phyloP scores from a whole-genome alignment of 2,888 invertebrate genomes.

The Epirrhoe alternata region DNA sequence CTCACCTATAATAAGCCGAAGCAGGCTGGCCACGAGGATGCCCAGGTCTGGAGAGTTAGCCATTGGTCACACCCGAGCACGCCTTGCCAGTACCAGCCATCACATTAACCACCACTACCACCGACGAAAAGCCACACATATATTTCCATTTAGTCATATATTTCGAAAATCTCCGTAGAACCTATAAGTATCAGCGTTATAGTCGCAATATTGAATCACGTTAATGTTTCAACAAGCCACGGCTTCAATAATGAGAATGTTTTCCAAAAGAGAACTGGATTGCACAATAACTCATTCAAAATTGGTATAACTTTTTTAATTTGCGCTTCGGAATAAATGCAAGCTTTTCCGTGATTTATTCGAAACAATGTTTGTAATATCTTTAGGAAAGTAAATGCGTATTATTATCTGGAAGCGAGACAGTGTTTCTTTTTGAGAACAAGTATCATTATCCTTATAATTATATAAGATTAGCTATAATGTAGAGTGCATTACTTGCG shows the following conservation, averaged over 20 bases:
- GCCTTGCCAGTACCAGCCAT: conserved; percentile 70
- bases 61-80: conserved; percentile 78
- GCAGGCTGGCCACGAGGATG: conserved; percentile 85
- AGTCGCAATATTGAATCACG: conserved; percentile 29
- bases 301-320: conserved; percentile 83
- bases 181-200: conserved; percentile 11
- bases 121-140: conserved; percentile 43
- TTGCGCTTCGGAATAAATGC: conserved; percentile 76
- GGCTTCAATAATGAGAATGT: conserved; percentile 50
- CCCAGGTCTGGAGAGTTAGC: conserved; percentile 86
- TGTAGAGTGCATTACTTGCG: neutral
- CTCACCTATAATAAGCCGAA: conserved; percentile 87
- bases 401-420: conserved; percentile 43
- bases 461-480: conserved; percentile 10
- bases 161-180: neutral
- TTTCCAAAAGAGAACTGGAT: conserved; percentile 64
- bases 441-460: conserved; percentile 1
- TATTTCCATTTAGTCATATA: conserved; percentile 30
- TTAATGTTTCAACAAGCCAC: conserved; percentile 31
- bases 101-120: conserved; percentile 58
- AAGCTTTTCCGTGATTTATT: conserved; percentile 77
- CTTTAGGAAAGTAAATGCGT: conserved; percentile 55
- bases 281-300: conserved; percentile 81
- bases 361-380: conserved; percentile 62
- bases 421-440: conserved; percentile 25